Evolutionary conservation across 2,888 invertebrate species (phyloP), one percentile per base, ranked within the genome.

Genomic region (Lasioglossum figueresi): DNA sequence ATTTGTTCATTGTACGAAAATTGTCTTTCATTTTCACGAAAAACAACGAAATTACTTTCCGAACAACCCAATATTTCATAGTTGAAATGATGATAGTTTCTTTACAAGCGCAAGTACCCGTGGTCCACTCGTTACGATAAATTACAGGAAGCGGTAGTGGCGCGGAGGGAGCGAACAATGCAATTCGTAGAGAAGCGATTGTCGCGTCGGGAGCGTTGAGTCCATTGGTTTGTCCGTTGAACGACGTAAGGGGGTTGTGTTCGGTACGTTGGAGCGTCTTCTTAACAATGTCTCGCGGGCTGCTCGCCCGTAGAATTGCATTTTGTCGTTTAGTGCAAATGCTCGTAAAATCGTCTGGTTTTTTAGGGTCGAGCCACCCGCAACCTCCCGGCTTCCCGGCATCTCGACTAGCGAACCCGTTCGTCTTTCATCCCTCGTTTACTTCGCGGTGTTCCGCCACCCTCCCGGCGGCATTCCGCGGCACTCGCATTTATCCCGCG

Each of bases 341-440:
- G 87, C 83, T 90, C 89, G 85, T 90, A 90, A 89, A 90, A 90
- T 86, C 84, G 79, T 63, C 16, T 37, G 66, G n/a, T 56, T 81
- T 80, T 88, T 81, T 80, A 82, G 77, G 74, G 59, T 16, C 74
- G 70, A n/a, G 19, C 56, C 71, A 71, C 43, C 56, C 45, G 78
- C 78, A 59, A 72, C 63, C 56, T 59, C 23, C 23, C 31, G 66
- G 34, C 8, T 5, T 2, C 52, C 19, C 34, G 37, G 34, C 31
- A 12, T n/a, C 56, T 1, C 56, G n/a, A 8, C 56, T n/a, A n/a
- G n/a, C 4, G 1, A n/a, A 12, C 68, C 52, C 16, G 63, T 71
- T 48, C 79, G n/a, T 70, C 68, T 74, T 40, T 52, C 43, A 63
- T 16, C 59, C 45, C 45, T 71, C 45, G 23, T 31, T 31, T 19